These are phyloP conservation scores for Trematomus loennbergii DNA, from an alignment of 2,113 vertebrate species.

Conservation along the genomic window DNA sequence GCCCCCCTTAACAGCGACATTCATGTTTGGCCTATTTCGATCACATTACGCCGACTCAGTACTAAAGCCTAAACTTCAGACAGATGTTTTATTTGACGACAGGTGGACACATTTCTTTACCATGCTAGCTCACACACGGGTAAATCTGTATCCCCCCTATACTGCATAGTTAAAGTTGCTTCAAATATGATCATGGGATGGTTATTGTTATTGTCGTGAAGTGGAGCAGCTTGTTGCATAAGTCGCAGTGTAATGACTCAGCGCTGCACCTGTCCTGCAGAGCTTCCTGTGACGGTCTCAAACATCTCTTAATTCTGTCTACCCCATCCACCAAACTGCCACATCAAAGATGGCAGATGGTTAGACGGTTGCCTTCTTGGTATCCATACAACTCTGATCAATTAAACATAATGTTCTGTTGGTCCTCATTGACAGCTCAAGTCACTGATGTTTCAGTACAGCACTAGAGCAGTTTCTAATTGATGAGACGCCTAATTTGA, in stretches of 20 bases:
- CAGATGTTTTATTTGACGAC: constrained; percentile 33
- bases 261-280: constrained; percentile 82
- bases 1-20: constrained; percentile 1
- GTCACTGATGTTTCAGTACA: neutral
- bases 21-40: constrained; percentile 57
- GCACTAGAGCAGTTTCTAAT: neutral
- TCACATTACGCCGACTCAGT: constrained; percentile 52
- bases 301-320: constrained; percentile 36
- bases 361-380: neutral
- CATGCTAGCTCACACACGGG: constrained; percentile 7
- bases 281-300: constrained; percentile 66
- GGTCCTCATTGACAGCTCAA: neutral
- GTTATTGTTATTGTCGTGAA: constrained; percentile 45
- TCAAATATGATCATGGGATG: constrained; percentile 11
- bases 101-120: constrained; percentile 26
- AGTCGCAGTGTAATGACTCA: constrained; percentile 85
- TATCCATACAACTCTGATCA: neutral
- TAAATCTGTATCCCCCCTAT: constrained; percentile 2
- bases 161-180: constrained; percentile 50
- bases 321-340: constrained; percentile 21
- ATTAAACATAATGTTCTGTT: neutral
- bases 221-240: constrained; percentile 77
- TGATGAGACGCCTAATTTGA: neutral
- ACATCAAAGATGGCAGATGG: constrained; percentile 25
- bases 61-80: constrained; percentile 41